phyloP scores from a whole-genome alignment of 92 coral and sea anemone species.

The Umimayanthus kanabou region DNA sequence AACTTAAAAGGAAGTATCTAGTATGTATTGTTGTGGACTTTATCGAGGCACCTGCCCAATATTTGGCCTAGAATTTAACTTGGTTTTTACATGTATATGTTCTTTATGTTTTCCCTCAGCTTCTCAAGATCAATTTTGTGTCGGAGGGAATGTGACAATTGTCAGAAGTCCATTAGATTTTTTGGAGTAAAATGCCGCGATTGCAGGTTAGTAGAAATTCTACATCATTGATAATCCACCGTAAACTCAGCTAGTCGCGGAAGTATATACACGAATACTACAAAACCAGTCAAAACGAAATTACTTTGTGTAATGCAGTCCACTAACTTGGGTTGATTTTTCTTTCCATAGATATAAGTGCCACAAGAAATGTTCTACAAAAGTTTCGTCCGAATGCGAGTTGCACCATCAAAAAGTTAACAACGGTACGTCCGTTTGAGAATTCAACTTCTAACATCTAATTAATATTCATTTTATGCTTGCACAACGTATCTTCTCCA shows the following conservation, averaged over 20 bases:
- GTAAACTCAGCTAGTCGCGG: not conserved
- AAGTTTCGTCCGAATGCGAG: conserved; percentile 46
- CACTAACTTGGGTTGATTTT: not conserved
- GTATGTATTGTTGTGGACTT: conserved; percentile 51
- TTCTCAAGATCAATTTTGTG: conserved; percentile 81
- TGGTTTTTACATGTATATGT: conserved; percentile 24
- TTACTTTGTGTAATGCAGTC: not conserved
- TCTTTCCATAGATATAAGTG: conserved; percentile 71
- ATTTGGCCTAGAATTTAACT: conserved; percentile 49
- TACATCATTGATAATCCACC: conserved; percentile 1
- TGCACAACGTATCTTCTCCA: conserved; percentile 1
- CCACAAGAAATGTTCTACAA: conserved; percentile 83
- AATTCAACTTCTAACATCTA: conserved; percentile 58
- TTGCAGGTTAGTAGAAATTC: conserved; percentile 78
- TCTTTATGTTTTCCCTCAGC: conserved; percentile 54
- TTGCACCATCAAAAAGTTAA: conserved; percentile 54
- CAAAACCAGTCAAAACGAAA: not conserved
- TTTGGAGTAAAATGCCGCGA: conserved; percentile 86
- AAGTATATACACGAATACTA: conserved; percentile 22
- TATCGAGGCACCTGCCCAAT: conserved; percentile 70
- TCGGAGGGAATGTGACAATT: conserved; percentile 78
- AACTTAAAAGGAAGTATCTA: conserved; percentile 39
- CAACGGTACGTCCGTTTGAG: conserved; percentile 57
- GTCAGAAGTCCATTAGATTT: conserved; percentile 81
- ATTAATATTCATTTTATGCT: conserved; percentile 59